Percentiles rank a stretch among this genome's conserved stretches.
Conservation (phyloP, 2,888 invertebrate species). For the Gnatocerus cornutus region DNA sequence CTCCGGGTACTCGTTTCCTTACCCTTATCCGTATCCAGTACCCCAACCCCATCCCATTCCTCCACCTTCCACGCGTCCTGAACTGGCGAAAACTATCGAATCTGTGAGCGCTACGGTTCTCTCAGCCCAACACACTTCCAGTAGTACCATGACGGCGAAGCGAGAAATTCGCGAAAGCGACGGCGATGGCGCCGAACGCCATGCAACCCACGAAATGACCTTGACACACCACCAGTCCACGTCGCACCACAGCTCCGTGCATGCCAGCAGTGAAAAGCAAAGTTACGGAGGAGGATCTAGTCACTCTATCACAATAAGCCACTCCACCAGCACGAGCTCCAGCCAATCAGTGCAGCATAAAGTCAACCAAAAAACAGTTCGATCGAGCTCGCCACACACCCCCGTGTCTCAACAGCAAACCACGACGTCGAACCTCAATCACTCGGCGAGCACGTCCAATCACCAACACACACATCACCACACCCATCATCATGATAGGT, state of each 20-base stretch:
- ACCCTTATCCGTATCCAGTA: slow-evolving; percentile 82
- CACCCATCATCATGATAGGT: slow-evolving; percentile 78
- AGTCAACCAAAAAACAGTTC: slow-evolving; percentile 69
- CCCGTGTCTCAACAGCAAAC: slow-evolving; percentile 56
- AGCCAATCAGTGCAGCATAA: slow-evolving; percentile 76
- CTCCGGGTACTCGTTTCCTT: slow-evolving; percentile 81
- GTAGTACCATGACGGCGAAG: slow-evolving; percentile 81
- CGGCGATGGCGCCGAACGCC: slow-evolving; percentile 72
- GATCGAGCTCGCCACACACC: slow-evolving; percentile 67
- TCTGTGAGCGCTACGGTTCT: slow-evolving; percentile 82
- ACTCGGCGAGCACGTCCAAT: slow-evolving; percentile 67
- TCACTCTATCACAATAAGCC: slow-evolving; percentile 78
- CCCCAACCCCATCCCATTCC: slow-evolving; percentile 85
- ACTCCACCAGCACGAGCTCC: slow-evolving; percentile 79
- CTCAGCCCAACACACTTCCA: slow-evolving; percentile 80
- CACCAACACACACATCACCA: slow-evolving; percentile 82
- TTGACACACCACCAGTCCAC: slow-evolving; percentile 80
- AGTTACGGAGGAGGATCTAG: slow-evolving; percentile 72
- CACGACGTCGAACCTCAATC: slow-evolving; percentile 72
- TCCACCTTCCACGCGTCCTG: slow-evolving; percentile 71
- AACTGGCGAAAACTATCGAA: slow-evolving; percentile 63
- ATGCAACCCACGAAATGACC: slow-evolving; percentile 78
- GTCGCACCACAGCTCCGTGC: slow-evolving; percentile 78
- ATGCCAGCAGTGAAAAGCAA: slow-evolving; percentile 78
- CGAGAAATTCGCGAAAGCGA: slow-evolving; percentile 71